Percentiles rank a stretch among this genome's conserved stretches.
phyloP scores from a whole-genome alignment of 2,113 vertebrate genomes.

The Bungarus multicinctus region DNA sequence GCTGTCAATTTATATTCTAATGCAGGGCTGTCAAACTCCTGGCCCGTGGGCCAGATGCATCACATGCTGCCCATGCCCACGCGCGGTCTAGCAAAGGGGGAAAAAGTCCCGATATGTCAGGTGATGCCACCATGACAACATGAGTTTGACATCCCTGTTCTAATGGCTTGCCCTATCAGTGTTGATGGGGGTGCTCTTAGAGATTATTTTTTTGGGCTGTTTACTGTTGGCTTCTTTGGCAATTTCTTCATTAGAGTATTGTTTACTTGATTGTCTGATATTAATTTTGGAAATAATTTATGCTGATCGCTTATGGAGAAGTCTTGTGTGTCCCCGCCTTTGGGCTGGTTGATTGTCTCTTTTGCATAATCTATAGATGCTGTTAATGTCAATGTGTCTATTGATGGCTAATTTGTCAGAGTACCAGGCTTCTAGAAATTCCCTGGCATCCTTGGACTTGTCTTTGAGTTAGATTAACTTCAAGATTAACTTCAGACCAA shows the following conservation, averaged over 20 bases:
- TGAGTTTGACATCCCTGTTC: not conserved
- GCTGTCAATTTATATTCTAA: not conserved
- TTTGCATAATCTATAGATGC: not conserved
- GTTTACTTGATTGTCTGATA: not conserved
- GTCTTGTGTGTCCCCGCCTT: too few relatives aligned
- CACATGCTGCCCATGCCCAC: too few relatives aligned
- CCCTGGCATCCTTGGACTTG: not conserved
- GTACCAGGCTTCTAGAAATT: not conserved
- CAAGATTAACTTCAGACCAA: not conserved
- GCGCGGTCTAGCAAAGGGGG: too few relatives aligned
- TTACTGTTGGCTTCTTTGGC: not conserved
- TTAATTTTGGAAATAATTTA: not conserved
- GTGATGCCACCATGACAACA: too few relatives aligned
- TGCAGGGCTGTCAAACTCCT: not conserved
- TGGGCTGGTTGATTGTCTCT: not conserved
- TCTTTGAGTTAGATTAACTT: not conserved
- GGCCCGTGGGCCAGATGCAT: too few relatives aligned
- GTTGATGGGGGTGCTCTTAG: not conserved
- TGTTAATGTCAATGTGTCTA: not conserved
- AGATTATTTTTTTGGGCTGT: not conserved
- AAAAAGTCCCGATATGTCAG: too few relatives aligned
- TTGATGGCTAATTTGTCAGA: not conserved
- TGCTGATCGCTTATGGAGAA: not conserved
- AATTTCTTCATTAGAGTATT: not conserved
- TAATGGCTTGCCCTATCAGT: not conserved